A percentile compares a stretch with the other conserved stretches of the same genome.
phyloP scores from a whole-genome alignment of 2,797 vertebrate genomes.

The Sebastiscus tertius region DNA sequence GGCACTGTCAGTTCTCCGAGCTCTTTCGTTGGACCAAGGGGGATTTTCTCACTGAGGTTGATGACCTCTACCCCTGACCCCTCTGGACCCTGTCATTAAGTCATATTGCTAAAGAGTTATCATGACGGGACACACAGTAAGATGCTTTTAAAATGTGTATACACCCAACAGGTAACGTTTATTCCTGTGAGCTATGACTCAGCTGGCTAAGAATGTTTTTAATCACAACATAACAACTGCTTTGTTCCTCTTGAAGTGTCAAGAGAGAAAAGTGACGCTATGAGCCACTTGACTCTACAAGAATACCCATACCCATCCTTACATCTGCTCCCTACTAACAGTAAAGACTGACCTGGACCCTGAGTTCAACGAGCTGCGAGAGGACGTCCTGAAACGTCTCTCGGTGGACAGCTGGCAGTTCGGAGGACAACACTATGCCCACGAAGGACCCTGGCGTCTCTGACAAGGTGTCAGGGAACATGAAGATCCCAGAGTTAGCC shows the following conservation, averaged over 20 bases:
- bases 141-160: background rate
- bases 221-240: background rate
- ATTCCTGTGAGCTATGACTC: slow-evolving; percentile 10
- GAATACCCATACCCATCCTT: background rate
- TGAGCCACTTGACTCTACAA: background rate
- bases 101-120: background rate
- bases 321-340: background rate
- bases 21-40: slow-evolving; percentile 55
- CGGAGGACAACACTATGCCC: slow-evolving; percentile 93
- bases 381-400: slow-evolving; percentile 90
- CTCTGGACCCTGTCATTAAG: slow-evolving; percentile 78
- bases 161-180: background rate
- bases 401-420: slow-evolving; percentile 85
- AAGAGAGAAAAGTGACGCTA: background rate
- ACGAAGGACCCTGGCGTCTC: slow-evolving; percentile 87
- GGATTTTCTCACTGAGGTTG: slow-evolving; percentile 87
- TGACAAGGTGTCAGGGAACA: slow-evolving; percentile 91
- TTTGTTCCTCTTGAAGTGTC: background rate
- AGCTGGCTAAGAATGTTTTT: slow-evolving; percentile 9
- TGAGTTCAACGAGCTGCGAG: slow-evolving; percentile 88
- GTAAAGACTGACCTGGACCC: slow-evolving; percentile 87
- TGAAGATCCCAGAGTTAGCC: slow-evolving; percentile 92
- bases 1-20: background rate
- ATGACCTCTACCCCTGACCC: slow-evolving; percentile 74
- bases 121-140: background rate